phyloP scores from a whole-genome alignment of 2,888 invertebrate species.

The Thysanoteuthis rhombus region DNA sequence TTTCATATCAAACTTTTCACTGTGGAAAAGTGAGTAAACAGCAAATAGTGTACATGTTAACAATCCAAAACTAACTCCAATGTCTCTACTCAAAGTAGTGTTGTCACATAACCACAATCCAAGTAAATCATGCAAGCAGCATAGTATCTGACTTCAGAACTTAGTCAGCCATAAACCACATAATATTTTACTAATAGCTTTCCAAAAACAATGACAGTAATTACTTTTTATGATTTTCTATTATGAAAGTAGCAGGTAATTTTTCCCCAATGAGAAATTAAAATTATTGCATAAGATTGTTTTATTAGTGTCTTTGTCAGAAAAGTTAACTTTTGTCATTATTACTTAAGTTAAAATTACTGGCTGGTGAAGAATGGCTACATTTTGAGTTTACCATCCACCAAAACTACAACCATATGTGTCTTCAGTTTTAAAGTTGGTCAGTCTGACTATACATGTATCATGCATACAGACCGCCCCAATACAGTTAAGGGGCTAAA shows the following conservation, averaged over 20 bases:
- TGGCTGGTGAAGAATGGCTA: background rate
- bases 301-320: background rate
- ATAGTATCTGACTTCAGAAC: background rate
- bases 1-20: too few relatives aligned
- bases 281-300: background rate
- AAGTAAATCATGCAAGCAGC: background rate
- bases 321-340: background rate
- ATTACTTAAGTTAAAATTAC: background rate
- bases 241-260: background rate
- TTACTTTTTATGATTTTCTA: background rate
- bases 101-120: background rate
- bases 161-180: background rate
- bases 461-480: too few relatives aligned
- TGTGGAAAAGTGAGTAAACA: too few relatives aligned
- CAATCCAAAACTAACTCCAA: background rate
- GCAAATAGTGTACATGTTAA: background rate
- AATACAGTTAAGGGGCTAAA: too few relatives aligned
- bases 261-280: background rate
- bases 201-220: background rate
- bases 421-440: too few relatives aligned
- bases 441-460: too few relatives aligned
- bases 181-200: background rate
- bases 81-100: background rate
- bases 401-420: too few relatives aligned
- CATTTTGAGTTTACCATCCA: too few relatives aligned